These are phyloP conservation scores for Heliconius hermathena DNA, from an alignment of 1,140 invertebrate species.

Conservation along the genomic window DNA sequence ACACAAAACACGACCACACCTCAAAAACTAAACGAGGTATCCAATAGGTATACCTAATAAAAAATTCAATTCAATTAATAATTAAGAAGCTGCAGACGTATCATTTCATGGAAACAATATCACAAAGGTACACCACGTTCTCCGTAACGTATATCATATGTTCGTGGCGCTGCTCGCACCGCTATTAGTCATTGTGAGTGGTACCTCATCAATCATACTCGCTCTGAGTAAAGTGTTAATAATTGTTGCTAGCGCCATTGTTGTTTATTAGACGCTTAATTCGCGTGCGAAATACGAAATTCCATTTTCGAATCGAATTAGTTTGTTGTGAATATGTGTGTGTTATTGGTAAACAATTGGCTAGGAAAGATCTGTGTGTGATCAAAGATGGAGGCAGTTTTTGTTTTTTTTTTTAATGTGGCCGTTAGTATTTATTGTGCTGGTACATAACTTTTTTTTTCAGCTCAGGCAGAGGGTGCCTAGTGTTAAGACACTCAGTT, in stretches of 20 bases:
- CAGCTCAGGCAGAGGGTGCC: too few relatives aligned
- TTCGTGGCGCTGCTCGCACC: slow-evolving; percentile 52
- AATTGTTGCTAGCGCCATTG: slow-evolving; percentile 65
- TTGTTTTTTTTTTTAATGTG: background rate
- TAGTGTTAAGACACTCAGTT: too few relatives aligned
- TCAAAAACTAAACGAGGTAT: background rate
- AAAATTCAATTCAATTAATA: slow-evolving; percentile 30
- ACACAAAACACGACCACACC: background rate
- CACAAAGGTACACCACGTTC: slow-evolving; percentile 48
- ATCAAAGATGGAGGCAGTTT: background rate
- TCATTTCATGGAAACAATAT: slow-evolving; percentile 45
- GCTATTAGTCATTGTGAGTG: slow-evolving; percentile 69
- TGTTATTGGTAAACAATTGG: background rate
- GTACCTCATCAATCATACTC: slow-evolving; percentile 72
- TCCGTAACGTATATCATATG: slow-evolving; percentile 68
- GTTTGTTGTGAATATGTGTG: background rate
- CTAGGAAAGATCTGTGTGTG: background rate
- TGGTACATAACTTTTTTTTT: too few relatives aligned
- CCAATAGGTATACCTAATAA: slow-evolving; percentile 9
- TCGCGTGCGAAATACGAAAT: slow-evolving; percentile 20
- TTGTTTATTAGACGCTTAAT: slow-evolving; percentile 51
- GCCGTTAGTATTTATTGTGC: background rate
- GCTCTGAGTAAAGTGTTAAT: slow-evolving; percentile 74
- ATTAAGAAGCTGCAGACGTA: slow-evolving; percentile 26
- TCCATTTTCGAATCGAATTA: background rate